Evolutionary conservation across 2,113 vertebrate genomes (phyloP), one percentile per base, ranked within the genome.

Genomic region (Hiodon alosoides): DNA sequence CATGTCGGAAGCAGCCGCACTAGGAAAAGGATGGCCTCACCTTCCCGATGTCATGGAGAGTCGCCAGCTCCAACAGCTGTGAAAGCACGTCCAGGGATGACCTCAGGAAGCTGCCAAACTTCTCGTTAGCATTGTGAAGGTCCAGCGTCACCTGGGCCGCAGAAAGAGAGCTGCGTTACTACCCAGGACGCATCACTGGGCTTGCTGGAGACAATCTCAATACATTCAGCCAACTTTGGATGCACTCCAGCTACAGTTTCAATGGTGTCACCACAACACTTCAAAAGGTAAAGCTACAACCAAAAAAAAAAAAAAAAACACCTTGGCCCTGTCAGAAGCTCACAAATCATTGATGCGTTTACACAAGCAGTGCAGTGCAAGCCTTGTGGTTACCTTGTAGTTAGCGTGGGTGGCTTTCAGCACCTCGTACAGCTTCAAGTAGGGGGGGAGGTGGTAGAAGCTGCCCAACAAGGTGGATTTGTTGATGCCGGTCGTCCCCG

Each of bases 381-480:
- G 3, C 7, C 9, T 9, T 9, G 58, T 3, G n/a, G 50, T 72
- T 31, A 99, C 97, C 94, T 98, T 99, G 75, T 94, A 99, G 89
- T 99, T 99, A 58, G 97, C 89, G 4, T 99, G 94, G 0, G 97
- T 99, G 47, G 97, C 97, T 86, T 98, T 99, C 78, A 99, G 91
- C 67, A 98, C 95, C 59, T 99, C 96, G 0, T 98, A 95, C 51
- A 99, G 86, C 83, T 96, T 98, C 85, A 99, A 90, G 85, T 98
- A 99, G 0, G 94, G 93, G 8, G 97, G 96, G 66, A 98, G 92
- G 83, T 98, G 95, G 78, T 92, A 98, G 91, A 99, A 99, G 79
- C 90, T 96, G 79, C 97, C 97, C 66, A 98, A 62, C 0, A 92
- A 93, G 1, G 93, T 94, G 0, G 95, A 97, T 86, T 98, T 99